Base-by-base conservation (phyloP, 2,888 invertebrate species). In the Eilema depressum region DNA sequence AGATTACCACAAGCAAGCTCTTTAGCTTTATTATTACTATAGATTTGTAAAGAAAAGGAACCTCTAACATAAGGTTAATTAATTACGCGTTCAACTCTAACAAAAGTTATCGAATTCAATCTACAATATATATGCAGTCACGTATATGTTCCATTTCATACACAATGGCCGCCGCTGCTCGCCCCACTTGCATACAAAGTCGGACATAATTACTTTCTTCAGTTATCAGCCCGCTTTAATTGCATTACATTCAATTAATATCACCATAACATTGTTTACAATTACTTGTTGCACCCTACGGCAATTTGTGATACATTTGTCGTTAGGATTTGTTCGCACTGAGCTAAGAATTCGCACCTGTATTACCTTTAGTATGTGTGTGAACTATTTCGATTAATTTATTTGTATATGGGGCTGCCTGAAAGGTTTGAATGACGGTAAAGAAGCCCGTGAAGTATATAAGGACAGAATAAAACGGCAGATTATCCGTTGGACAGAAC, bases 231-330 rank as follows among this genome's bases (percentile, higher is more conserved):
- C 67, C 70, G 83, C 84, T 89, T 89, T 92, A 91, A 91, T 91
- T 91, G 86, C 83, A 87, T 84, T 87, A 86, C 84, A 82, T 87
- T 89, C 84, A 89, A 90, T 90, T 90, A 91, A 90, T 89, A 89
- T 85, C 83, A 88, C 88, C 87, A 86, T 85, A 80, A 86, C 80
- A 91, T 91, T 91, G 92, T 92, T 90, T 91, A 90, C 88, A 86
- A 86, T 87, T 81, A 85, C 84, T 80, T 78, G 78, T 76, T 74
- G 78, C 75, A 76, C 85, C 88, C 83, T 56, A 69, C 60, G 79
- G 85, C 85, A 80, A 82, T 77, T n/a, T 73, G 76, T 71, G 65
- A 68, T 78, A 80, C 57, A 63, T 79, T 76, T 64, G 64, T 25
- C 69, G 66, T 69, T 63, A 37, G 60, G 63, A 8, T 20, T n/a